Evolutionary conservation across 2,797 vertebrate genomes (phyloP).

Genomic region (Dendrocincla fuliginosa): DNA sequence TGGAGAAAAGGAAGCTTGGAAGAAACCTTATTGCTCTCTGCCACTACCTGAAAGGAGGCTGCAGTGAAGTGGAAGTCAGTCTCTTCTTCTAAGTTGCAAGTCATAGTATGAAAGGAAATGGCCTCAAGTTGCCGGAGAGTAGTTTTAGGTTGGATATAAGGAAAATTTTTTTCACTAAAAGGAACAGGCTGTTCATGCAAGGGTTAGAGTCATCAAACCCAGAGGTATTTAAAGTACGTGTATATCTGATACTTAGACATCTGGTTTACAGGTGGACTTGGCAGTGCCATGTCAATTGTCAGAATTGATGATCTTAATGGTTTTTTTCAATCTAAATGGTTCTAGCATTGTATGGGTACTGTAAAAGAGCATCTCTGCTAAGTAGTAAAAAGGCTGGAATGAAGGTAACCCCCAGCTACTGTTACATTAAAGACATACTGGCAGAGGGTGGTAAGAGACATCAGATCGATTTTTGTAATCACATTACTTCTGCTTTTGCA

Average conservation of each 20-base stretch:
- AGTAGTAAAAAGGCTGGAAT: not conserved
- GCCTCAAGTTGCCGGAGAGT: not conserved
- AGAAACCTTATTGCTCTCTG: fast-evolving
- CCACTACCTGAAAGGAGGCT: not conserved
- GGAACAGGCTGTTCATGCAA: not conserved
- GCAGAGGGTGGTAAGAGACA: not conserved
- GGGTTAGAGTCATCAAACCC: not conserved
- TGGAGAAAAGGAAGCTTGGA: not conserved
- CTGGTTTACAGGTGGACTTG: not conserved
- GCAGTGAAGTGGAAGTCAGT: not conserved
- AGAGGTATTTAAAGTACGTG: not conserved
- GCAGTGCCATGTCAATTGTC: not conserved
- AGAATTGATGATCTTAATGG: not conserved
- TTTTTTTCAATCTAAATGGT: not conserved
- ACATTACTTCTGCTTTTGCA: not conserved
- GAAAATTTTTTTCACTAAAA: not conserved
- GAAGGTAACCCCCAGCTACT: not conserved
- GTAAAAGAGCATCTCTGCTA: not conserved
- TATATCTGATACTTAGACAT: not conserved
- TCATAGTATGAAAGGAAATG: not conserved
- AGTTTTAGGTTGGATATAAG: not conserved
- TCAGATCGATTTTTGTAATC: not conserved
- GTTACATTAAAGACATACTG: not conserved
- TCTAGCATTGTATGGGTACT: fast-evolving
- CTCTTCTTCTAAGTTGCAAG: not conserved